phyloP scores from a whole-genome alignment of 2,797 vertebrate genomes.

The Mastacembelus armatus region DNA sequence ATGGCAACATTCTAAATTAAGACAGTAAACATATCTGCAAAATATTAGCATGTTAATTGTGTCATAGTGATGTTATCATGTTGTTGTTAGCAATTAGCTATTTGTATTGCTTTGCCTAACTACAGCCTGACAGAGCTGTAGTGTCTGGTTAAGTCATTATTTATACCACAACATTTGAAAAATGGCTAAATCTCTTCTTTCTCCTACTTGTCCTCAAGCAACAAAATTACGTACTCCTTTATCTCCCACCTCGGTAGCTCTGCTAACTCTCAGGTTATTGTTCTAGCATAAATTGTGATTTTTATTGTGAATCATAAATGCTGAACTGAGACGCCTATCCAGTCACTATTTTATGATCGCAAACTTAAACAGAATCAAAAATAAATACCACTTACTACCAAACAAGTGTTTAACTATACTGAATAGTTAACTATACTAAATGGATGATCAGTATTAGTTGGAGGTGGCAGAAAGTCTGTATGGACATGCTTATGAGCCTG shows the following conservation, averaged over 20 bases:
- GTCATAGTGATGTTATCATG: background rate
- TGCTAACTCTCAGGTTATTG: no score
- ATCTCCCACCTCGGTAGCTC: no score
- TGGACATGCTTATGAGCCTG: background rate
- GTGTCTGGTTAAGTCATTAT: background rate
- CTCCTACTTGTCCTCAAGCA: background rate
- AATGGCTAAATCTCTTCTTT: background rate
- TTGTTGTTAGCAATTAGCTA: background rate
- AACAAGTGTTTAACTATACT: background rate
- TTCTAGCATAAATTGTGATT: background rate
- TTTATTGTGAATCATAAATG: background rate
- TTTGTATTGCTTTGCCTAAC: background rate
- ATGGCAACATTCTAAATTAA: background rate
- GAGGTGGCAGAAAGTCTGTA: conserved; percentile 20
- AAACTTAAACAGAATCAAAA: background rate
- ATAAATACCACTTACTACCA: no score
- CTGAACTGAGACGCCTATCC: background rate
- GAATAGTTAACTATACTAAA: background rate
- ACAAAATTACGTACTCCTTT: background rate
- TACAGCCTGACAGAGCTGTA: background rate
- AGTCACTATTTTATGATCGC: conserved; percentile 3
- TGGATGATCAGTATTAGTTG: conserved; percentile 2
- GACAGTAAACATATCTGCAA: background rate
- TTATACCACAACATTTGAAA: background rate
- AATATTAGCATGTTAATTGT: background rate